A percentile compares a stretch with the other conserved stretches of the same genome.
Conservation (phyloP, 2,113 vertebrate species). For the Micronycteris hirsuta region DNA sequence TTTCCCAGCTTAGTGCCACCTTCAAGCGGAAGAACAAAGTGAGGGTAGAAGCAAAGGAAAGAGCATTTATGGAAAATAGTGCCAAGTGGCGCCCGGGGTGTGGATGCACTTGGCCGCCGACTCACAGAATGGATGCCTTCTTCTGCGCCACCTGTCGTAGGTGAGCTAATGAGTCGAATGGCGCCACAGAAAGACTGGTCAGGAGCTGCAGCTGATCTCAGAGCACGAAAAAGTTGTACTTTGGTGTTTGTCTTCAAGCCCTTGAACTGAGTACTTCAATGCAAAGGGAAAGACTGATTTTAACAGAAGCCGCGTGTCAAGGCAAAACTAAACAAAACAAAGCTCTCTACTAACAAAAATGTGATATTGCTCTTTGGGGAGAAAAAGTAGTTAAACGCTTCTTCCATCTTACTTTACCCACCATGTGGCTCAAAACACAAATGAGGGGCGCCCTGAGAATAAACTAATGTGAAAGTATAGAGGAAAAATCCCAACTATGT, state of each 20-base stretch:
- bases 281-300: conserved; percentile 4
- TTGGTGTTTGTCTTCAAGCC: neutral
- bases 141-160: neutral
- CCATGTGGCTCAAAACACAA: conserved; percentile 28
- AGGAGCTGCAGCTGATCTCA: neutral
- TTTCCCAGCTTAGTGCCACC: neutral
- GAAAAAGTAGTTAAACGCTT: conserved; percentile 26
- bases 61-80: neutral
- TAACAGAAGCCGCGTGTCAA: conserved; percentile 40
- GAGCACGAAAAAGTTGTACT: neutral
- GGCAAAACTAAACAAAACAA: conserved; percentile 38
- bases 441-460: conserved; percentile 38
- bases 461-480: conserved; percentile 38
- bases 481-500: conserved; percentile 56
- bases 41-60: neutral
- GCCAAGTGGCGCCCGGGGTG: neutral
- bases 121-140: neutral
- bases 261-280: neutral
- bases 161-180: neutral
- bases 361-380: conserved; percentile 19
- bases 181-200: neutral
- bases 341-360: conserved; percentile 21
- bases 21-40: neutral
- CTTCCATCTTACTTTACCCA: conserved; percentile 35
- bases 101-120: neutral